Conservation (phyloP, 1,140 invertebrate genomes). For the Trichonephila inaurata region DNA sequence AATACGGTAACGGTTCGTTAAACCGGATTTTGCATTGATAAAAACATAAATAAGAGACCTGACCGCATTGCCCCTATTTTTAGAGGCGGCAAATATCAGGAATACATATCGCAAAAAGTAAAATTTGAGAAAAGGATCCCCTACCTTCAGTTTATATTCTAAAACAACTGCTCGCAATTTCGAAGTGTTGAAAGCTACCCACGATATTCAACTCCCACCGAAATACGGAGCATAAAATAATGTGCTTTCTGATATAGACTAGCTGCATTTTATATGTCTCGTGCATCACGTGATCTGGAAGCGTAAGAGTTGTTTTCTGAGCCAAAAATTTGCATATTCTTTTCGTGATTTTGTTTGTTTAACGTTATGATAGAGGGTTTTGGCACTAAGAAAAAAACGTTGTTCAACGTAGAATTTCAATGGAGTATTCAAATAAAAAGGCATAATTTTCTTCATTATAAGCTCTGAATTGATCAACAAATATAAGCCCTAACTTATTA, state of each 20-base stretch:
- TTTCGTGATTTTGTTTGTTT: slow-evolving; percentile 68
- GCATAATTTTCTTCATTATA: not conserved
- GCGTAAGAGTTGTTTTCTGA: slow-evolving; percentile 58
- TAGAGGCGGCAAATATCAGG: not conserved
- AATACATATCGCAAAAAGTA: not conserved
- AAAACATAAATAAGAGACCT: not conserved
- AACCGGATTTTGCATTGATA: not conserved
- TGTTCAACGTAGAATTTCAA: not conserved
- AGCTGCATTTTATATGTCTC: slow-evolving; percentile 67
- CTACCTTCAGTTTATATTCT: slow-evolving; percentile 49
- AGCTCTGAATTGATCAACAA: not conserved
- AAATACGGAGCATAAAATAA: slow-evolving; percentile 65
- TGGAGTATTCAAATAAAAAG: not conserved
- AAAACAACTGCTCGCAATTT: slow-evolving; percentile 61
- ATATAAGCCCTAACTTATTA: no score
- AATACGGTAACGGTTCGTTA: not conserved
- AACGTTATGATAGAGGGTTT: slow-evolving; percentile 13
- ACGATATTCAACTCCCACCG: slow-evolving; percentile 60
- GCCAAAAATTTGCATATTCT: slow-evolving; percentile 55
- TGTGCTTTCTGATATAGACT: slow-evolving; percentile 57
- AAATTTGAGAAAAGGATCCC: slow-evolving; percentile 34
- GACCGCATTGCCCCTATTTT: slow-evolving; percentile 17
- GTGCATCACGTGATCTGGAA: slow-evolving; percentile 57
- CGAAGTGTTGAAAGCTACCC: slow-evolving; percentile 27
- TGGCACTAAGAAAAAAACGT: not conserved